Evolutionary conservation across 2,888 invertebrate genomes (phyloP).

Genomic region (Hoplodrina ambigua): DNA sequence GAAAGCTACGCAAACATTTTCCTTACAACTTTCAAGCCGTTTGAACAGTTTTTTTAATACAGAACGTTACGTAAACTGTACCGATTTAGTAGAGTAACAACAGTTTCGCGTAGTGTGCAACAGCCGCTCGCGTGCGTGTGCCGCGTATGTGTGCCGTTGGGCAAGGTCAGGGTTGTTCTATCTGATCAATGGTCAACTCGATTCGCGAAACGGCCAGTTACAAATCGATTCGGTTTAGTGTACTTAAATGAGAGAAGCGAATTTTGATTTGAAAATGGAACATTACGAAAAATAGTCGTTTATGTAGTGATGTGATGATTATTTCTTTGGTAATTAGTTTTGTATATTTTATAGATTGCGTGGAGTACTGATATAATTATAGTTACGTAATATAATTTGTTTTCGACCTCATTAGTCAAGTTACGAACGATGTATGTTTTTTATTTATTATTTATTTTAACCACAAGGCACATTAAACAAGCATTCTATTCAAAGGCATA

Average conservation of each 20-base stretch:
- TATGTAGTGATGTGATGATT: slow-evolving; percentile 11
- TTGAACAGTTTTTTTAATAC: slow-evolving; percentile 36
- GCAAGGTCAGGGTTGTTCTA: slow-evolving; percentile 89
- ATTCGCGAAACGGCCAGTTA: slow-evolving; percentile 76
- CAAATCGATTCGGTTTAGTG: slow-evolving; percentile 72
- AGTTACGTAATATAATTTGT: slow-evolving; percentile 40
- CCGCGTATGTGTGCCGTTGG: slow-evolving; percentile 83
- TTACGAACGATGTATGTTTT: slow-evolving; percentile 53
- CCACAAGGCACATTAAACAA: slow-evolving; percentile 64
- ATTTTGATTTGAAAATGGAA: slow-evolving; percentile 36
- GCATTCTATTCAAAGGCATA: slow-evolving; percentile 69
- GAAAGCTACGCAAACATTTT: slow-evolving; percentile 29
- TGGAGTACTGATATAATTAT: slow-evolving; percentile 29
- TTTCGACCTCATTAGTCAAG: slow-evolving; percentile 54
- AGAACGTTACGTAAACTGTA: slow-evolving; percentile 47
- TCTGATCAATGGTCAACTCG: slow-evolving; percentile 88
- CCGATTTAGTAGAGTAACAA: slow-evolving; percentile 59
- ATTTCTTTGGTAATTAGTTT: slow-evolving; percentile 13
- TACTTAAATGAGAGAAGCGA: slow-evolving; percentile 60
- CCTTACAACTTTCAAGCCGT: slow-evolving; percentile 10
- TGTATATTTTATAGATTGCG: slow-evolving; percentile 18
- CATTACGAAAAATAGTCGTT: neutral
- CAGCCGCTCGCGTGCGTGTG: slow-evolving; percentile 76
- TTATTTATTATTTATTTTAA: slow-evolving; percentile 66
- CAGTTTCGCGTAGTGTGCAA: slow-evolving; percentile 73